Evolutionary conservation across 2,888 invertebrate species (phyloP).

Genomic region (Eristalis tenax): DNA sequence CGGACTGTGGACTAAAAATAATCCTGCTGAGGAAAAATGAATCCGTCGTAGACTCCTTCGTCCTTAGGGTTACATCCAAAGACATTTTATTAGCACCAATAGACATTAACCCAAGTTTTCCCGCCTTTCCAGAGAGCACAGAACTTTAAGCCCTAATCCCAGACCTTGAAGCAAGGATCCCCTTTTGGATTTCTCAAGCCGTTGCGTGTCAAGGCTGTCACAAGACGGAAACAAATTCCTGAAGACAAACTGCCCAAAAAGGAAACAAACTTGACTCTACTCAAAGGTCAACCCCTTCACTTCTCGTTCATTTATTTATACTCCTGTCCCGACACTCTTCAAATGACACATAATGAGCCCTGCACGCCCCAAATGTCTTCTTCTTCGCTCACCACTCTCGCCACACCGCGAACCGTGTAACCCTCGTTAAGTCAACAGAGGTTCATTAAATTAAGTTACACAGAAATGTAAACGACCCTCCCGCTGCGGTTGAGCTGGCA

Average conservation of each 20-base stretch:
- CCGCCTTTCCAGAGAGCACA: neutral
- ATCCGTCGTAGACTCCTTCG: too few relatives aligned
- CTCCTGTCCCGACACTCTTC: neutral
- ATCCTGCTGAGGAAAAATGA: too few relatives aligned
- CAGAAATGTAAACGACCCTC: constrained; percentile 25
- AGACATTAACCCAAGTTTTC: too few relatives aligned
- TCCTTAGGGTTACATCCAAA: too few relatives aligned
- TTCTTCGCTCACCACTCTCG: constrained; percentile 5
- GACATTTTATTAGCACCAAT: too few relatives aligned
- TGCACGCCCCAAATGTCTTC: constrained; percentile 9
- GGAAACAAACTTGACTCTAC: neutral
- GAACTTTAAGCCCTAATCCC: neutral
- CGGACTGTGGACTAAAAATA: too few relatives aligned
- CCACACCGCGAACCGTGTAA: constrained; percentile 16
- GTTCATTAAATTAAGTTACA: constrained; percentile 14
- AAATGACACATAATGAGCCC: neutral
- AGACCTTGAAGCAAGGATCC: neutral
- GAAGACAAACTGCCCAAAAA: neutral
- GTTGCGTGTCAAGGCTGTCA: neutral
- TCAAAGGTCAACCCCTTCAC: neutral
- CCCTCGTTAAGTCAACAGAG: constrained; percentile 23
- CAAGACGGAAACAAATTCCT: neutral
- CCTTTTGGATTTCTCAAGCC: neutral
- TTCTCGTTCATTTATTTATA: neutral
- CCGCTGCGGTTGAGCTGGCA: constrained; percentile 10